These are phyloP conservation scores for Aporrectodea caliginosa DNA, from an alignment of 1,140 invertebrate genomes.

Conservation along the genomic window DNA sequence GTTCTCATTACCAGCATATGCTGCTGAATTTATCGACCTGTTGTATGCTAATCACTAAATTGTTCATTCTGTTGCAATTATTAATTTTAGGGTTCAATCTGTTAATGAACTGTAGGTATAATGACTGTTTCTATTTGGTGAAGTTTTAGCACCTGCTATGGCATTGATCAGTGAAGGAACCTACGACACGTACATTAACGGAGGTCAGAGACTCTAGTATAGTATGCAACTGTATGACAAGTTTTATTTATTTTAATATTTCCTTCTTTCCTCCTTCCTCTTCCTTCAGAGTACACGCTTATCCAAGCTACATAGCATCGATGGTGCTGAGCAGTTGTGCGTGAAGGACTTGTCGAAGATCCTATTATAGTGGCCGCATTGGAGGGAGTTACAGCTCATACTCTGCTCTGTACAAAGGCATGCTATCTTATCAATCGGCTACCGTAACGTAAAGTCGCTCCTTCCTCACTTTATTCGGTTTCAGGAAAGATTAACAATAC, in stretches of 20 bases:
- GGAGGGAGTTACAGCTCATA: no score
- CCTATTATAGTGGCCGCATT: not conserved
- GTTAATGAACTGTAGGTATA: no score
- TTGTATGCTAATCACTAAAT: no score
- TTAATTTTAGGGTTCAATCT: no score
- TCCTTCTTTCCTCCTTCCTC: not conserved
- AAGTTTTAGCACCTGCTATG: not conserved
- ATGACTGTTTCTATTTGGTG: not conserved
- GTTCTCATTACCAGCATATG: no score
- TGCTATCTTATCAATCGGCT: no score
- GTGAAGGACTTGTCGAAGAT: not conserved
- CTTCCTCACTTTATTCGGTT: no score
- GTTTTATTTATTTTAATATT: not conserved
- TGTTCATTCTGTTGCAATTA: no score
- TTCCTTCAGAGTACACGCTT: not conserved
- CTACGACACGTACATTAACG: not conserved
- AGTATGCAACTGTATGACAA: not conserved
- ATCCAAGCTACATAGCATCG: not conserved
- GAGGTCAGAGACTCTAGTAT: not conserved
- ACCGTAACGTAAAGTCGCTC: no score
- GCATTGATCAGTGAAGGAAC: not conserved
- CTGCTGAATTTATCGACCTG: no score
- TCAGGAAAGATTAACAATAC: no score
- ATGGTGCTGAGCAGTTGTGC: not conserved
- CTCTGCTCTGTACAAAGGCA: no score